Conservation (phyloP, 2,888 invertebrate genomes). For the Sphaerophoria rueppellii region DNA sequence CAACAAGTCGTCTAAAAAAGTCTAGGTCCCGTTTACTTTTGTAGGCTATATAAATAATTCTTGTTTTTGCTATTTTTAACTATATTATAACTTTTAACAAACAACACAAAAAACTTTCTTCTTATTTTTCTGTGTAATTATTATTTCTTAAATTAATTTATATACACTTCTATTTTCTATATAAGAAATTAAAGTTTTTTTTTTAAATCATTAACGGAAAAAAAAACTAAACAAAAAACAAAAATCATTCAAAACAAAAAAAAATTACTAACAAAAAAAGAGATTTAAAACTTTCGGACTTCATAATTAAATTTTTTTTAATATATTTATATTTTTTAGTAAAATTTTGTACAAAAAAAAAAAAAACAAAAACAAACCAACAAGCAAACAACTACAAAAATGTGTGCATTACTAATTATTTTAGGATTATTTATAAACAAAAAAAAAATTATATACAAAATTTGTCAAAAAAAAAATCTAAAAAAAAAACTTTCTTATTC, state of each 20-base stretch:
- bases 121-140: slow-evolving; percentile 52
- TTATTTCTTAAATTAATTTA: slow-evolving; percentile 68
- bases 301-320: slow-evolving; percentile 53
- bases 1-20: slow-evolving; percentile 80
- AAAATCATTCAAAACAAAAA: background rate
- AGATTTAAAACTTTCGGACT: slow-evolving; percentile 56
- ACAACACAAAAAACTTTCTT: background rate
- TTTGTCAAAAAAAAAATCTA: slow-evolving; percentile 49
- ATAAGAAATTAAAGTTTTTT: slow-evolving; percentile 63
- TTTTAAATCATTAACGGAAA: slow-evolving; percentile 16
- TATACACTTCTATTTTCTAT: slow-evolving; percentile 59
- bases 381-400: slow-evolving; percentile 58
- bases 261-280: slow-evolving; percentile 16
- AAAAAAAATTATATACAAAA: slow-evolving; percentile 50
- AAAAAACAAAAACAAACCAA: slow-evolving; percentile 38
- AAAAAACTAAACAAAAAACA: slow-evolving; percentile 29
- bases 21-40: slow-evolving; percentile 81
- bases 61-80: slow-evolving; percentile 8
- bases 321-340: slow-evolving; percentile 73
- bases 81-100: slow-evolving; percentile 9
- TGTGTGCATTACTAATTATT: slow-evolving; percentile 73
- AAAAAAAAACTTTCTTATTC: slow-evolving; percentile 11
- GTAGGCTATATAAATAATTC: slow-evolving; percentile 69
- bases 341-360: slow-evolving; percentile 69
- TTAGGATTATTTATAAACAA: slow-evolving; percentile 67